Conservation (phyloP, 2,888 invertebrate species). For the Plagiodera versicolora region DNA sequence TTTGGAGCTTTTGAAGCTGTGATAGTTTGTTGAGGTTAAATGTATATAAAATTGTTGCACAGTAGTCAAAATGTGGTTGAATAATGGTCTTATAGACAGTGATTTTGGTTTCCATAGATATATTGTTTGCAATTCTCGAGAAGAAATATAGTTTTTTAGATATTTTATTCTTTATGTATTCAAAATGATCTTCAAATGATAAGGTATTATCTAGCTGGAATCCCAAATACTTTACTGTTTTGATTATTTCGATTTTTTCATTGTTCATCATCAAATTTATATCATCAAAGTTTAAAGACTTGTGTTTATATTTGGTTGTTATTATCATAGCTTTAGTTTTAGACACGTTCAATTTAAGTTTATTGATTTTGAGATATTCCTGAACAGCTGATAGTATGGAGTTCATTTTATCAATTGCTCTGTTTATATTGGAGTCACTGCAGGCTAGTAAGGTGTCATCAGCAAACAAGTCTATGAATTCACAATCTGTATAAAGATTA, state of each 20-base stretch:
- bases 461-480: background rate
- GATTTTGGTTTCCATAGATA: background rate
- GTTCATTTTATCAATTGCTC: background rate
- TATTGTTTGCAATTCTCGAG: background rate
- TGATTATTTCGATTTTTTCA: background rate
- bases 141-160: too few relatives aligned
- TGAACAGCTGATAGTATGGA: background rate
- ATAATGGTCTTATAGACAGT: background rate
- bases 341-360: background rate
- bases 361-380: background rate
- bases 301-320: background rate
- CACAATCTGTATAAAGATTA: background rate
- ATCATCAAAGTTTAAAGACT: background rate
- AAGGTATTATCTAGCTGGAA: too few relatives aligned
- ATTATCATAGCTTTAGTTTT: background rate
- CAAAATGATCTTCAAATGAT: too few relatives aligned
- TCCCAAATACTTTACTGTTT: too few relatives aligned
- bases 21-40: background rate
- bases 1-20: constrained; percentile 6
- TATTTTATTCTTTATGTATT: too few relatives aligned
- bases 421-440: background rate
- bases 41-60: background rate
- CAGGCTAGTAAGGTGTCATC: background rate
- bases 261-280: background rate
- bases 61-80: constrained; percentile 2